Conservation (phyloP, 2,888 invertebrate species). For the Morpho helenor region DNA sequence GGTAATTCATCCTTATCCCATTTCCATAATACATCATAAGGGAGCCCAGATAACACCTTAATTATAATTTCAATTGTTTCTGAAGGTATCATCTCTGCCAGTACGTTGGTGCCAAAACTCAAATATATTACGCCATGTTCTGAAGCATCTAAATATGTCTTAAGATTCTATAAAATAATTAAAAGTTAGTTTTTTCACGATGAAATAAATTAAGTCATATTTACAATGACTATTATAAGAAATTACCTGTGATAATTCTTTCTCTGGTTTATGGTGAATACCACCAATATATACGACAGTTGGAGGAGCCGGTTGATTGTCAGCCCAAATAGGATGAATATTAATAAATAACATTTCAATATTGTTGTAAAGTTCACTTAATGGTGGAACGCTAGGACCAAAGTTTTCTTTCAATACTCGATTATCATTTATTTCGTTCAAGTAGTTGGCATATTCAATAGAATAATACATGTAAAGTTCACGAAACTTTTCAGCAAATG, state of each 20-base stretch:
- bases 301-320: constrained; percentile 54
- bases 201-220: not conserved
- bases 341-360: constrained; percentile 60
- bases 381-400: constrained; percentile 33
- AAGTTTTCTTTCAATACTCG: constrained; percentile 29
- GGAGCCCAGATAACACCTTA: constrained; percentile 51
- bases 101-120: constrained; percentile 62
- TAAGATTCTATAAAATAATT: constrained; percentile 41
- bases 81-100: constrained; percentile 43
- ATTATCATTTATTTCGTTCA: constrained; percentile 23
- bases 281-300: constrained; percentile 57
- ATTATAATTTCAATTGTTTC: constrained; percentile 43
- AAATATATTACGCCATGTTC: constrained; percentile 62
- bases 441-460: constrained; percentile 5
- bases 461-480: constrained; percentile 30
- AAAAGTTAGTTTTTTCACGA: not conserved
- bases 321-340: constrained; percentile 48
- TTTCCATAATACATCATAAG: constrained; percentile 66
- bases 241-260: constrained; percentile 49
- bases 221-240: too few species aligned
- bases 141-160: constrained; percentile 50
- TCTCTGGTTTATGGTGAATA: constrained; percentile 48
- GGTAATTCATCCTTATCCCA: constrained; percentile 55
- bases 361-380: constrained; percentile 34
- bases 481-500: constrained; percentile 35